Conservation (phyloP, 2,888 invertebrate species). For the Sisyra nigra region DNA sequence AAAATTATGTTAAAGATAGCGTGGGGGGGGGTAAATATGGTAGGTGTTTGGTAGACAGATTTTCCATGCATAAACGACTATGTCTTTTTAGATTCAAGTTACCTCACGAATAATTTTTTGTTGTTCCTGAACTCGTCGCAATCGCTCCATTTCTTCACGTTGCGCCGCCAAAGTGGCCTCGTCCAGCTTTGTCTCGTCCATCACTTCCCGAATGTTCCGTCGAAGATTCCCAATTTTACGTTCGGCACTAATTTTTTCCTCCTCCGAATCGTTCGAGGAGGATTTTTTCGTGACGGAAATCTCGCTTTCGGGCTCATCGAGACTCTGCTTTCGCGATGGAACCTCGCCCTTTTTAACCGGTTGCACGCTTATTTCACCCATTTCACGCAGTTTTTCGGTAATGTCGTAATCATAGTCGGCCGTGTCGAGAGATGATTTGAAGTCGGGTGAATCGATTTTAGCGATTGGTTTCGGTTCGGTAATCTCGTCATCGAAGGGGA, state of each 20-base stretch:
- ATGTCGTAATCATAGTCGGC: slow-evolving; percentile 37
- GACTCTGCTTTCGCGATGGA: slow-evolving; percentile 18
- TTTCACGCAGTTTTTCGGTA: slow-evolving; percentile 43
- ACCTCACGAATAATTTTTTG: slow-evolving; percentile 63
- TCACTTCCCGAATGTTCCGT: slow-evolving; percentile 81
- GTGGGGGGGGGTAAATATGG: too few species aligned
- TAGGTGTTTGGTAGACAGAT: too few species aligned
- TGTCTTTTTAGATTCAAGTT: slow-evolving; percentile 7
- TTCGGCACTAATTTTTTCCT: slow-evolving; percentile 14
- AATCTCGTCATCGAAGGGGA: slow-evolving; percentile 5
- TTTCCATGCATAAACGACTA: too few species aligned
- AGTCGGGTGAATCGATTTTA: not conserved
- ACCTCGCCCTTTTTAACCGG: slow-evolving; percentile 22
- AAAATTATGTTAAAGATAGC: too few species aligned
- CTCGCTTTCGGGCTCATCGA: slow-evolving; percentile 45
- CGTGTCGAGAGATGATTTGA: slow-evolving; percentile 6
- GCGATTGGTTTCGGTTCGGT: slow-evolving; percentile 1
- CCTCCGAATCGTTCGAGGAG: slow-evolving; percentile 17
- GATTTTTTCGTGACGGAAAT: slow-evolving; percentile 51
- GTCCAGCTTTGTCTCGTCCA: slow-evolving; percentile 85
- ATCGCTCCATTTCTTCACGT: slow-evolving; percentile 78
- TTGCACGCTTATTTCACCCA: slow-evolving; percentile 38
- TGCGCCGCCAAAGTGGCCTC: slow-evolving; percentile 86
- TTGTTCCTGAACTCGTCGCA: slow-evolving; percentile 71
- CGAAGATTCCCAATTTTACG: slow-evolving; percentile 41